Percentiles rank a stretch among this genome's conserved stretches.
Conservation (phyloP, 2,888 invertebrate species). For the Synanthedon vespiformis region DNA sequence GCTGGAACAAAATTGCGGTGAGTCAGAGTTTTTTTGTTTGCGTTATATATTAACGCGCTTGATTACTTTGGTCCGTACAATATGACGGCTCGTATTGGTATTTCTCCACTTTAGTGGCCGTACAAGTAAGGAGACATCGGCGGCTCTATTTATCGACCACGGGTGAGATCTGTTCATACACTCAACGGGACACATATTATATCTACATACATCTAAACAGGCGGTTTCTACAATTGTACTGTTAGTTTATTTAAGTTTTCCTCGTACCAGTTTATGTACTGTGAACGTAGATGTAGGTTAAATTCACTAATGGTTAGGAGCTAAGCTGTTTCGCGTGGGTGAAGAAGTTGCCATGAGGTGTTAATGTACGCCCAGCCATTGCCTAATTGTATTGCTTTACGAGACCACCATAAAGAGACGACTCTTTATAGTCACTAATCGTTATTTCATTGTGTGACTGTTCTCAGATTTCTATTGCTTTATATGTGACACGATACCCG, state of each 20-base stretch:
- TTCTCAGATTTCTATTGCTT: slow-evolving; percentile 5
- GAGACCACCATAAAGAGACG: slow-evolving; percentile 48
- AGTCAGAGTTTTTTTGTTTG: slow-evolving; percentile 45
- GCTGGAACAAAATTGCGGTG: slow-evolving; percentile 45
- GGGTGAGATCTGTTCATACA: slow-evolving; percentile 26
- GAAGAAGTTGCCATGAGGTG: slow-evolving; percentile 49
- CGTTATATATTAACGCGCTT: slow-evolving; percentile 28
- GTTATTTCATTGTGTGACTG: slow-evolving; percentile 35
- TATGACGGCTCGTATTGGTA: slow-evolving; percentile 28
- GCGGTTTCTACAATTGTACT: slow-evolving; percentile 28
- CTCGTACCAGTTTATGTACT: slow-evolving; percentile 16
- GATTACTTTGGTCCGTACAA: slow-evolving; percentile 30
- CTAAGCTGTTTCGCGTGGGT: slow-evolving; percentile 47
- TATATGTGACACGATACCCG: not conserved
- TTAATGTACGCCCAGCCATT: slow-evolving; percentile 56
- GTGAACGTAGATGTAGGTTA: slow-evolving; percentile 38
- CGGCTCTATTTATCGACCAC: slow-evolving; percentile 24
- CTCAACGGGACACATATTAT: slow-evolving; percentile 6
- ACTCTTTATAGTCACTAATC: slow-evolving; percentile 54
- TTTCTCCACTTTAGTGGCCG: slow-evolving; percentile 33
- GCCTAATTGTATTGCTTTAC: slow-evolving; percentile 66
- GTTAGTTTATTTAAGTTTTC: slow-evolving; percentile 15
- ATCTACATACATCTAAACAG: slow-evolving; percentile 23
- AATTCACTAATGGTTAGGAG: slow-evolving; percentile 32
- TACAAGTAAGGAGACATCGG: slow-evolving; percentile 25